phyloP scores from a whole-genome alignment of 1,140 invertebrate genomes.

The Samia ricini region DNA sequence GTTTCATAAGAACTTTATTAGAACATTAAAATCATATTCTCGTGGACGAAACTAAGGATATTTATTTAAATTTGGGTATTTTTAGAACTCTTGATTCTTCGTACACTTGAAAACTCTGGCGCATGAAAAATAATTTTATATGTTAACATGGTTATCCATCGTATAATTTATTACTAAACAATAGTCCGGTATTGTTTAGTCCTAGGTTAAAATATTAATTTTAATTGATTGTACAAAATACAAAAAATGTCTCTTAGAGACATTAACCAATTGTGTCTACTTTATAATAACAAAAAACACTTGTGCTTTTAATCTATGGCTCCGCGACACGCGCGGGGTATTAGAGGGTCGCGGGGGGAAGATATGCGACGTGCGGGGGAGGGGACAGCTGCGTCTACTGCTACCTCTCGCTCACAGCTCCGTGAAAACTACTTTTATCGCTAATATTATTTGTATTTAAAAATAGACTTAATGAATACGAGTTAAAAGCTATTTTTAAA shows the following conservation, averaged over 20 bases:
- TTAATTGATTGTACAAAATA: no score
- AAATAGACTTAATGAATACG: constrained; percentile 23
- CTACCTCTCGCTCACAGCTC: constrained; percentile 54
- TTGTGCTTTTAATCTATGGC: constrained; percentile 39
- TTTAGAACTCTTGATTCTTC: no score
- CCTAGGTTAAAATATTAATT: no score
- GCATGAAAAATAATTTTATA: no score
- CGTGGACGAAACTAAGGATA: no score
- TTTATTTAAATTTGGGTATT: no score
- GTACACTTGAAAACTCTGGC: no score
- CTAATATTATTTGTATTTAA: constrained; percentile 15
- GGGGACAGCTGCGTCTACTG: constrained; percentile 69
- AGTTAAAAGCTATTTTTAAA: not conserved
- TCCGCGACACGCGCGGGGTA: constrained; percentile 66
- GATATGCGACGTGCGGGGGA: constrained; percentile 34
- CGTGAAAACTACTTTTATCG: constrained; percentile 64
- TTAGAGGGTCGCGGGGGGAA: constrained; percentile 32
- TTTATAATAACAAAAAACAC: not conserved
- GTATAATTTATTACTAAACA: no score
- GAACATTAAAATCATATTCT: no score
- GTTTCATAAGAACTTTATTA: no score
- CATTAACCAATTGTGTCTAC: not conserved
- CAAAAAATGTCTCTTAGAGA: not conserved
- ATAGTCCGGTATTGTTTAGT: no score
- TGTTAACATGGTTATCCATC: no score